A percentile compares a stretch with the other conserved stretches of the same genome.
Conservation (phyloP, 2,888 invertebrate species). For the Colostygia pectinataria region DNA sequence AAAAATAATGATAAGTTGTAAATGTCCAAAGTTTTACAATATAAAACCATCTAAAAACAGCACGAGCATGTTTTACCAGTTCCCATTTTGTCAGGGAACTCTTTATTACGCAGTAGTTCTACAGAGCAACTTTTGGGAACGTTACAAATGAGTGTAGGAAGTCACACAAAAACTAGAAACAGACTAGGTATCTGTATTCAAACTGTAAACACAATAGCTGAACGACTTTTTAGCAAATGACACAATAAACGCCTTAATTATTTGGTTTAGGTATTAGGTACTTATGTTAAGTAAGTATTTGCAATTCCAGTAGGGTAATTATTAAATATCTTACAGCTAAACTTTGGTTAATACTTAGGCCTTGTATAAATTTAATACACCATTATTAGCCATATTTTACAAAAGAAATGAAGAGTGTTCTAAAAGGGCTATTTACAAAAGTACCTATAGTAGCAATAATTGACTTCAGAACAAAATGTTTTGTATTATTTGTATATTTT, state of each 20-base stretch:
- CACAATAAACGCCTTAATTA: background rate
- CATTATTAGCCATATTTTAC: too few species aligned
- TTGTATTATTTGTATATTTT: too few species aligned
- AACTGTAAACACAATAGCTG: background rate
- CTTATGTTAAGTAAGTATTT: too few species aligned
- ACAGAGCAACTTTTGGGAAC: background rate
- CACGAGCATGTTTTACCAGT: background rate
- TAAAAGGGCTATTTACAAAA: too few species aligned
- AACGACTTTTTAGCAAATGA: background rate
- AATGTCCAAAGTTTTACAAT: background rate
- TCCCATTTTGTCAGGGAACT: background rate
- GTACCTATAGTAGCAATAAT: too few species aligned
- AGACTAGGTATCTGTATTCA: background rate
- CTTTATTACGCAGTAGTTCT: slow-evolving; percentile 3
- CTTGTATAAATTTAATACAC: too few species aligned
- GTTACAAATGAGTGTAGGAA: background rate
- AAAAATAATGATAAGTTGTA: background rate
- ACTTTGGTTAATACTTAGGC: too few species aligned
- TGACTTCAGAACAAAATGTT: too few species aligned
- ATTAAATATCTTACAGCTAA: too few species aligned
- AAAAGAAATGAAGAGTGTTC: too few species aligned
- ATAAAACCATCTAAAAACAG: background rate
- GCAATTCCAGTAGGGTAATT: too few species aligned
- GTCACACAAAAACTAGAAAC: background rate
- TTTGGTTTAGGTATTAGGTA: too few species aligned